Percentiles rank a stretch among this genome's conserved stretches.
These are phyloP conservation scores for Yasuhikotakia modesta DNA, from an alignment of 2,797 vertebrate species.

Conservation along the genomic window DNA sequence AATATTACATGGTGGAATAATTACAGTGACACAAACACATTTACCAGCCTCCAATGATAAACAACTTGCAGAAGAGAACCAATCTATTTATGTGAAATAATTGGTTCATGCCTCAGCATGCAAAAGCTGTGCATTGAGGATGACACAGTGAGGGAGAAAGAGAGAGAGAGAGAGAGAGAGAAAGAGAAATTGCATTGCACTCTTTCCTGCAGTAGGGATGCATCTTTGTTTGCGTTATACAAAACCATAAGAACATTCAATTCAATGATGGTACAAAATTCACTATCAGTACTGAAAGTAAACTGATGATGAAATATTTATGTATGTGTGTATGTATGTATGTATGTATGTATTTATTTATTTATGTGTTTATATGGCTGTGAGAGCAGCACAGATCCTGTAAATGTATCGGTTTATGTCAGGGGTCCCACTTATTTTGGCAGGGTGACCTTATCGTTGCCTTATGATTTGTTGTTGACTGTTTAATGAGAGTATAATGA, in stretches of 20 bases:
- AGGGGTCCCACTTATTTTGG: slow-evolving; percentile 20
- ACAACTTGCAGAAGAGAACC: slow-evolving; percentile 34
- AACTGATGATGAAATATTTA: no score
- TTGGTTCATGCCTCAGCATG: slow-evolving; percentile 57
- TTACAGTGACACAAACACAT: slow-evolving; percentile 48
- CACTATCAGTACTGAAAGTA: no score
- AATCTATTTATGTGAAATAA: slow-evolving; percentile 59
- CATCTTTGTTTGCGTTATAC: slow-evolving; percentile 28
- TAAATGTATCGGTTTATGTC: slow-evolving; percentile 15
- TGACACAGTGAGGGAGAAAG: not conserved
- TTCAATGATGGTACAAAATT: slow-evolving; percentile 3
- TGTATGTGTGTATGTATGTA: no score
- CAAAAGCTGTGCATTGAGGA: slow-evolving; percentile 32
- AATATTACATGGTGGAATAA: slow-evolving; percentile 50
- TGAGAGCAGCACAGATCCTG: not conserved
- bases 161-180: not conserved
- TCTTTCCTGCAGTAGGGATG: slow-evolving; percentile 12
- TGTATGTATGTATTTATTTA: no score
- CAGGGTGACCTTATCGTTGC: slow-evolving; percentile 44
- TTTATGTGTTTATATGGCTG: not conserved
- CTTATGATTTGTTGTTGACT: slow-evolving; percentile 34
- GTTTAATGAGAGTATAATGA: slow-evolving; percentile 49
- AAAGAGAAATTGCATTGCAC: slow-evolving; percentile 30
- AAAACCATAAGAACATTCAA: slow-evolving; percentile 19
- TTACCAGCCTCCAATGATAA: slow-evolving; percentile 53